Evolutionary conservation across 1,140 invertebrate genomes (phyloP), one percentile per base, ranked within the genome.

Genomic region (Euura saliciscinereae): DNA sequence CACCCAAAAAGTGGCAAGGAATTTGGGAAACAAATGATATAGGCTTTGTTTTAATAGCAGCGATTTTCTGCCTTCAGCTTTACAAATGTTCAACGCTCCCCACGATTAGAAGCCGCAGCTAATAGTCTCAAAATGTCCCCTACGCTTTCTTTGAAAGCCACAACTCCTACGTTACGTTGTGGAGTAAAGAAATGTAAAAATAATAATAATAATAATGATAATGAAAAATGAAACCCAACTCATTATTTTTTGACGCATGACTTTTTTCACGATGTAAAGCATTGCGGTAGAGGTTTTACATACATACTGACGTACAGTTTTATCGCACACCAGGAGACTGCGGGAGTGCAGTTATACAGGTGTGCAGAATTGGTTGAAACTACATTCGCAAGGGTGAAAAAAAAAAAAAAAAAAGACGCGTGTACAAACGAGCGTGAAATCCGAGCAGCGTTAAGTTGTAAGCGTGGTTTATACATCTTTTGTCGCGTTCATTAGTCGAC

Each of bases 31-130:
- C 73, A 74, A 79, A 79, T 73, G 78, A 77, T 75, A 74, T 75
- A 70, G 77, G 77, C 78, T 79, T 79, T 78, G 75, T 78, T 78
- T 79, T 79, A 79, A 79, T 79, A 78, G 78, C 77, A 71, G 71
- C 77, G 78, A 78, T 79, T 79, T 77, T 78, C 76, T 77, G 75
- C 73, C 66, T 69, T 69, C 28, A 69, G 75, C 75, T 74, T 76
- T 76, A 70, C 73, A 65, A 75, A 73, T 73, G 71, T 68, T 69
- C 51, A 42, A 28, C 74, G 46, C 43, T 66, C 28, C 51, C 51
- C 51, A 59, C 3, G 10, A n/a, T n/a, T 8, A n/a, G 51, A 3
- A 59, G 51, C 13, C 51, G 51, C 10, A 59, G 13, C 8, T 59
- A n/a, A n/a, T 4, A 59, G 51, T 28, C 51, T 59, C 8, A 8